These are phyloP conservation scores for Ptilodon capucinus DNA, from an alignment of 2,888 invertebrate genomes.

Conservation along the genomic window DNA sequence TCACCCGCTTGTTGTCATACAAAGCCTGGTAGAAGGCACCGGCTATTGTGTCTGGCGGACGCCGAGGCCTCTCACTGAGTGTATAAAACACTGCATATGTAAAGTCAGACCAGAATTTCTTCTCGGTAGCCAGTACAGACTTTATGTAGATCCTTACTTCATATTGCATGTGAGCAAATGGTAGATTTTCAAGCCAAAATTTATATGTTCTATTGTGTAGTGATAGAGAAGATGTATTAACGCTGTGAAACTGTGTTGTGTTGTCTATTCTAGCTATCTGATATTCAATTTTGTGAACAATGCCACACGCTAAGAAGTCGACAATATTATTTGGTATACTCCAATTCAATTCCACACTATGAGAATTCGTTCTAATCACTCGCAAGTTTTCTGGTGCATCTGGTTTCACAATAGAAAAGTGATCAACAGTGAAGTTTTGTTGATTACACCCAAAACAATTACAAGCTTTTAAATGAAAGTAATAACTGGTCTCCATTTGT, in stretches of 20 bases:
- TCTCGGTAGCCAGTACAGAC: slow-evolving; percentile 75
- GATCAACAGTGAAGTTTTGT: slow-evolving; percentile 81
- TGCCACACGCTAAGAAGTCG: slow-evolving; percentile 56
- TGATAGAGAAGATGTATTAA: slow-evolving; percentile 55
- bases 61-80: slow-evolving; percentile 81
- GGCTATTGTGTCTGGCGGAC: slow-evolving; percentile 86
- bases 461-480: slow-evolving; percentile 82
- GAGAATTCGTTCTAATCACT: slow-evolving; percentile 50
- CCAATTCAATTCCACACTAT: slow-evolving; percentile 68
- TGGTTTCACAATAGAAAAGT: slow-evolving; percentile 77
- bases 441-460: slow-evolving; percentile 84
- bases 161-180: slow-evolving; percentile 87
- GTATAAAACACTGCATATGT: slow-evolving; percentile 84
- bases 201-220: slow-evolving; percentile 61
- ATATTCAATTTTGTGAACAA: slow-evolving; percentile 72
- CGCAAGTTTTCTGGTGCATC: slow-evolving; percentile 54
- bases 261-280: slow-evolving; percentile 76
- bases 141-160: slow-evolving; percentile 87
- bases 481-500: slow-evolving; percentile 70
- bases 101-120: slow-evolving; percentile 88
- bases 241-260: slow-evolving; percentile 65
- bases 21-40: slow-evolving; percentile 88
- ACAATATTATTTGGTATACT: slow-evolving; percentile 59
- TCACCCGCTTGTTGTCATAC: slow-evolving; percentile 78
- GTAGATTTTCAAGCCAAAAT: slow-evolving; percentile 78